phyloP scores from a whole-genome alignment of 2,888 invertebrate species.

The Caenorhabditis sp. region DNA sequence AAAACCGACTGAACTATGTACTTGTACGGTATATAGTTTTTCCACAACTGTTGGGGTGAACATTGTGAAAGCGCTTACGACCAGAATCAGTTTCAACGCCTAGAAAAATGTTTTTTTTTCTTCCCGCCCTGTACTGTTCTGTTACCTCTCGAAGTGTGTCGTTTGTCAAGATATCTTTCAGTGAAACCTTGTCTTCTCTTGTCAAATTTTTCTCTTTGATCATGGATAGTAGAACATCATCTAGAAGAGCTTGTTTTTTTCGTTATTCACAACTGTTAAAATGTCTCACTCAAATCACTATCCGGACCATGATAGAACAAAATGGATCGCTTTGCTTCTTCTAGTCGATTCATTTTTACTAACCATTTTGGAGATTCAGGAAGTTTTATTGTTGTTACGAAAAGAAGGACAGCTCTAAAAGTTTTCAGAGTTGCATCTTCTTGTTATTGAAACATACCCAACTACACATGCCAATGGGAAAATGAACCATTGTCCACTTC shows the following conservation, averaged over 20 bases:
- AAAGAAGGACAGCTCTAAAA: slow-evolving; percentile 10
- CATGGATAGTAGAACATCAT: neutral
- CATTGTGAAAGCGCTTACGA: slow-evolving; percentile 1
- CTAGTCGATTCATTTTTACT: slow-evolving; percentile 6
- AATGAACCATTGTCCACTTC: neutral
- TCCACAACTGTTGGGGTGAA: slow-evolving; percentile 9
- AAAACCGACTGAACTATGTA: slow-evolving; percentile 11
- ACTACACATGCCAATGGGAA: neutral
- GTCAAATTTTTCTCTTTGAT: slow-evolving; percentile 5
- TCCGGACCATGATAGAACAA: slow-evolving; percentile 13
- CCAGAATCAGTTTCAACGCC: slow-evolving; percentile 8
- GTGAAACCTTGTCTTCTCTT: neutral
- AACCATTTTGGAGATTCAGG: slow-evolving; percentile 33
- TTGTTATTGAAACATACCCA: neutral
- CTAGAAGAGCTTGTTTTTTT: neutral
- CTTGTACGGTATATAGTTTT: slow-evolving; percentile 9
- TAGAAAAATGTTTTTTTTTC: neutral
- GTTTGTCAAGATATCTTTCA: neutral
- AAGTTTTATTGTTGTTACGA: slow-evolving; percentile 5
- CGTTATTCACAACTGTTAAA: neutral
- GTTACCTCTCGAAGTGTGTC: slow-evolving; percentile 2
- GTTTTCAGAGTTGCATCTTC: no score
- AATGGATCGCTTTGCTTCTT: slow-evolving; percentile 19
- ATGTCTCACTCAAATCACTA: neutral
- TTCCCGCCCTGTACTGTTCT: neutral